Evolutionary conservation across 2,113 vertebrate genomes (phyloP).

Genomic region (Eleginops maclovinus): DNA sequence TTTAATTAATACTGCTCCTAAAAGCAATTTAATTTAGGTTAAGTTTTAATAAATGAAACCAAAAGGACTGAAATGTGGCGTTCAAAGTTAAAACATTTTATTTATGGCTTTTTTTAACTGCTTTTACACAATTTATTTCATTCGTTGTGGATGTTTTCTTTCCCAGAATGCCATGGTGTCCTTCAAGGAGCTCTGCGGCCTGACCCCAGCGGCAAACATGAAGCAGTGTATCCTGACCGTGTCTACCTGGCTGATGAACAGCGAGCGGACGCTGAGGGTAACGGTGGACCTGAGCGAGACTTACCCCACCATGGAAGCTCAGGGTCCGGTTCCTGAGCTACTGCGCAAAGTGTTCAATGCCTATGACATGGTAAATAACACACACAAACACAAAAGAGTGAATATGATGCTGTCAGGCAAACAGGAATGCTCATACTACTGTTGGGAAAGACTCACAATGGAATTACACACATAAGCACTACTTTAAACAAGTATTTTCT

Average conservation of each 20-base stretch:
- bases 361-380: conserved; percentile 87
- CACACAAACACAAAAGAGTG: background rate
- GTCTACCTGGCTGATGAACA: conserved; percentile 91
- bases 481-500: background rate
- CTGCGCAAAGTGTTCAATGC: conserved; percentile 92
- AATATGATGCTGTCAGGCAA: background rate
- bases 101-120: background rate
- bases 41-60: background rate
- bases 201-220: conserved; percentile 93
- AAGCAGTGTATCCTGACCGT: conserved; percentile 94
- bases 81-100: background rate
- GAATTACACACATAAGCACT: background rate
- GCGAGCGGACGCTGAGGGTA: conserved; percentile 85
- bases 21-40: background rate
- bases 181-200: conserved; percentile 93
- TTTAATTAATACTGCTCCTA: background rate
- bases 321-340: conserved; percentile 89
- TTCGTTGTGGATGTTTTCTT: background rate
- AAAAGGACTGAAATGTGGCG: background rate
- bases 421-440: background rate
- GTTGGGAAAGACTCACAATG: background rate
- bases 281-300: conserved; percentile 89
- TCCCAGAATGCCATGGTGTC: conserved; percentile 92
- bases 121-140: background rate
- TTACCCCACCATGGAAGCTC: conserved; percentile 92